Evolutionary conservation across 2,888 invertebrate genomes (phyloP).

Genomic region (Xylota segnis): DNA sequence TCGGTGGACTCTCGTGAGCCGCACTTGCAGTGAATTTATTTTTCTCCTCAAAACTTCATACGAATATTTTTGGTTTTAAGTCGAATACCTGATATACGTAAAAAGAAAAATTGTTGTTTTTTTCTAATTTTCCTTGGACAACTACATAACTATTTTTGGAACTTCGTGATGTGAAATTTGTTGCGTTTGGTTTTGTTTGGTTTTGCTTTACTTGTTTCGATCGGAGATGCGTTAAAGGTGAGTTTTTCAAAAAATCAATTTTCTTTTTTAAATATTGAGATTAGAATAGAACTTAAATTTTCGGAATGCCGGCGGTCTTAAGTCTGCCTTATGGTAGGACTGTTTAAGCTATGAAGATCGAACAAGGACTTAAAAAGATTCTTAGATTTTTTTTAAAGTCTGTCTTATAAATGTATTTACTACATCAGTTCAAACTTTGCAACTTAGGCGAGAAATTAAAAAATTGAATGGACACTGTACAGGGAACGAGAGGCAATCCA

Average conservation of each 20-base stretch:
- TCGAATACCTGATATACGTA: slow-evolving; percentile 77
- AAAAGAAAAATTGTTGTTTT: slow-evolving; percentile 63
- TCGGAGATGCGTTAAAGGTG: slow-evolving; percentile 58
- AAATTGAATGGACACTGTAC: too few relatives aligned
- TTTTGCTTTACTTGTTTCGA: slow-evolving; percentile 36
- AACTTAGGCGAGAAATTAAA: too few relatives aligned
- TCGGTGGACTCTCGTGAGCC: slow-evolving; percentile 47
- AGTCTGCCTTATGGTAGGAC: too few relatives aligned
- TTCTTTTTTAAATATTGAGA: too few relatives aligned
- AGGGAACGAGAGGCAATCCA: too few relatives aligned
- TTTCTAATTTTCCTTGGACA: slow-evolving; percentile 27
- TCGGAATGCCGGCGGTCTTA: too few relatives aligned
- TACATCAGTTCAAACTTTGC: too few relatives aligned
- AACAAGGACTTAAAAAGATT: too few relatives aligned
- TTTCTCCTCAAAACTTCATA: slow-evolving; percentile 23
- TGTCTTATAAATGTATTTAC: too few relatives aligned
- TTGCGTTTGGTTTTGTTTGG: slow-evolving; percentile 54
- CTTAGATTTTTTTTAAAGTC: too few relatives aligned
- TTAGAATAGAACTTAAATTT: too few relatives aligned
- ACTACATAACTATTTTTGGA: slow-evolving; percentile 18
- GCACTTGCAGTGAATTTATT: slow-evolving; percentile 55
- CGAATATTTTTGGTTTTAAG: slow-evolving; percentile 45
- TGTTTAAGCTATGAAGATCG: too few relatives aligned
- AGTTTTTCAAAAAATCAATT: slow-evolving; percentile 33
- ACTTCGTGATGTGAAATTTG: slow-evolving; percentile 31